Percentiles rank a stretch among this genome's conserved stretches.
phyloP scores from a whole-genome alignment of 2,797 vertebrate species.

The Poeciliopsis gracilis region DNA sequence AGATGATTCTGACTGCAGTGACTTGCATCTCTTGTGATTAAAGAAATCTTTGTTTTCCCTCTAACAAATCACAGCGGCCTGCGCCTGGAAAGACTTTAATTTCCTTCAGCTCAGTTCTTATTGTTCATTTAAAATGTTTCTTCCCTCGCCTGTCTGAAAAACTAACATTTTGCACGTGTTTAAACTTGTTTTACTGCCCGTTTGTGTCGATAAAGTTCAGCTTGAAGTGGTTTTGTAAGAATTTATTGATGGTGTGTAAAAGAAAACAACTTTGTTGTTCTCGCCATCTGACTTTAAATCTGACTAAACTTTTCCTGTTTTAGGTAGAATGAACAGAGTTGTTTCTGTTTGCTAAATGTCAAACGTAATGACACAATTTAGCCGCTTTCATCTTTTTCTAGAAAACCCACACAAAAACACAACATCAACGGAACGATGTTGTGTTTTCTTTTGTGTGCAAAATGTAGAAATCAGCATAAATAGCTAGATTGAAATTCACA shows the following conservation, averaged over 20 bases:
- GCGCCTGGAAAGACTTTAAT: slow-evolving; percentile 14
- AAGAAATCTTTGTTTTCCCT: slow-evolving; percentile 12
- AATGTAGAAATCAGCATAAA: neutral
- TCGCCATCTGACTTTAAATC: neutral
- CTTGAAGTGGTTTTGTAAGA: neutral
- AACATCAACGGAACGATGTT: neutral
- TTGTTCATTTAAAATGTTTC: slow-evolving; percentile 14
- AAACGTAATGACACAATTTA: neutral
- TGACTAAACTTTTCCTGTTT: neutral
- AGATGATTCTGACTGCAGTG: slow-evolving; percentile 20
- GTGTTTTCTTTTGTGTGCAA: neutral
- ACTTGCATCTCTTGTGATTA: neutral
- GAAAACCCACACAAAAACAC: neutral
- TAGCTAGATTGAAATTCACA: neutral
- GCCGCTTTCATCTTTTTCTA: neutral
- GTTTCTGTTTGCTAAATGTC: neutral
- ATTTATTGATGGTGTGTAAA: neutral
- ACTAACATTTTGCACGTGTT: slow-evolving; percentile 38
- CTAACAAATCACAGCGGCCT: slow-evolving; percentile 37
- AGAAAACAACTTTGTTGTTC: neutral
- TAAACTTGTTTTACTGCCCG: neutral
- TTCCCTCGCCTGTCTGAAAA: slow-evolving; percentile 5
- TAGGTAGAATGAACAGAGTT: neutral
- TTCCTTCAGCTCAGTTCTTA: slow-evolving; percentile 15
- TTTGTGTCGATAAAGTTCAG: neutral